Evolutionary conservation across 2,113 vertebrate genomes (phyloP), one percentile per base, ranked within the genome.

Genomic region (Terrapene triunguis): DNA sequence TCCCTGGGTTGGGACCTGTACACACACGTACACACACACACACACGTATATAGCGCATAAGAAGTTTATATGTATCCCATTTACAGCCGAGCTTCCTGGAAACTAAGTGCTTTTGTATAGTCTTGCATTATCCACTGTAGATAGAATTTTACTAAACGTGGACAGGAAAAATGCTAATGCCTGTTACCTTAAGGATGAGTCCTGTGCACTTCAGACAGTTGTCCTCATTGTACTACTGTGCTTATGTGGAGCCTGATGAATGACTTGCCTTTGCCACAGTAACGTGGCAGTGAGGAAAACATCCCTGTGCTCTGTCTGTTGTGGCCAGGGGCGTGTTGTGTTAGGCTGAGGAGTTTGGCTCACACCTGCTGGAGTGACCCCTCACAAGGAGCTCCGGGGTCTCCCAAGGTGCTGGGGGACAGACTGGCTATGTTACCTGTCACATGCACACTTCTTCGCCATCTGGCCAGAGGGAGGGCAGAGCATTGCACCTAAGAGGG

Each of bases 1-100:
- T 2, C 29, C 4, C 0, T 19, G 50, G 10, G 0, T 0, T 7
- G 80, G 91, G 29, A 51, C 12, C 24, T 82, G 69, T n/a, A 62
- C 85, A 38, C 27, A 38, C 27, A 51, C 16, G 69, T n/a, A 62
- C 85, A 38, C 27, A 62, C 85, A 38, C 27, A 38, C 27, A 51
- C 16, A 0, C 5, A 91, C 74, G 0, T 12, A 5, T 50, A 54
- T 6, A 5, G 48, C 59, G 47, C n/a, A 1, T 14, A 44, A 38
- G 44, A 32, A 25, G 13, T 65, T 42, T 55, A 19, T 59, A 3
- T 32, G 5, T 27, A 17, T 55, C 9, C 78, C 83, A 85, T 25
- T 42, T n/a, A 76, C 5, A 92, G 88, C 88, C 93, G 85, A 89
- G 80, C 29, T 87, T 87, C 21, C 53, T 14, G 16, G 78, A 53